Percentiles rank a stretch among this genome's conserved stretches.
Evolutionary conservation across 64 coral and sea anemone genomes (phyloP).

Genomic region (Montipora foliosa): DNA sequence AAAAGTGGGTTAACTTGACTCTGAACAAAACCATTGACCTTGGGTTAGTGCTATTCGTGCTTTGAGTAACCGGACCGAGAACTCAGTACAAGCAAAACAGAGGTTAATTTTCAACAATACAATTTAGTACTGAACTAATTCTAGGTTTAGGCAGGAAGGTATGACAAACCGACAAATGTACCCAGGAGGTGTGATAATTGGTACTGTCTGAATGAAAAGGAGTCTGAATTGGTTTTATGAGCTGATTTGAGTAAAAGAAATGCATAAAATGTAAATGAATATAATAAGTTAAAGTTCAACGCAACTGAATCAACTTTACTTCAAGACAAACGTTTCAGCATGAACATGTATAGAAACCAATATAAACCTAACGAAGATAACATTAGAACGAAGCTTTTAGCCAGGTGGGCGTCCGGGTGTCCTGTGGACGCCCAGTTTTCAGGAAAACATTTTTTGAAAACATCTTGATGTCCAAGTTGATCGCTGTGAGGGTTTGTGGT

Average conservation of each 20-base stretch:
- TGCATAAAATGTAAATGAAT: slow-evolving; percentile 51
- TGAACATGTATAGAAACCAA: slow-evolving; percentile 38
- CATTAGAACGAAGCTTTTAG: slow-evolving; percentile 9
- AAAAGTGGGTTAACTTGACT: slow-evolving; percentile 43
- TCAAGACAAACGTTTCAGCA: background rate
- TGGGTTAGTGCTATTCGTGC: slow-evolving; percentile 20
- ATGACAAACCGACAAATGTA: slow-evolving; percentile 57
- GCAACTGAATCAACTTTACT: slow-evolving; percentile 41
- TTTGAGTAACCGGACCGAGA: slow-evolving; percentile 52
- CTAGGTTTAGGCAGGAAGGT: slow-evolving; percentile 64
- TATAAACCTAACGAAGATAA: slow-evolving; percentile 64
- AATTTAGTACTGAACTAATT: slow-evolving; percentile 63
- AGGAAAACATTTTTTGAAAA: too few species aligned
- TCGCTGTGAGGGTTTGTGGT: too few species aligned
- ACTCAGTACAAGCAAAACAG: slow-evolving; percentile 65
- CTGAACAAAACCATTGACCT: slow-evolving; percentile 3
- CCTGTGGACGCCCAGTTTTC: too few species aligned
- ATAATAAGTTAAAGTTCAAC: slow-evolving; percentile 54
- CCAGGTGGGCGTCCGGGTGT: too few species aligned
- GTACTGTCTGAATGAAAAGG: slow-evolving; percentile 65
- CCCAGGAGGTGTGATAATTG: too few species aligned
- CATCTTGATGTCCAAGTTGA: too few species aligned
- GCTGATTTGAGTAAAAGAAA: slow-evolving; percentile 68
- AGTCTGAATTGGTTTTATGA: slow-evolving; percentile 67
- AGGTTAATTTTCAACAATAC: slow-evolving; percentile 70